These are phyloP conservation scores for Timema podura DNA, from an alignment of 2,888 invertebrate species.

Conservation along the genomic window DNA sequence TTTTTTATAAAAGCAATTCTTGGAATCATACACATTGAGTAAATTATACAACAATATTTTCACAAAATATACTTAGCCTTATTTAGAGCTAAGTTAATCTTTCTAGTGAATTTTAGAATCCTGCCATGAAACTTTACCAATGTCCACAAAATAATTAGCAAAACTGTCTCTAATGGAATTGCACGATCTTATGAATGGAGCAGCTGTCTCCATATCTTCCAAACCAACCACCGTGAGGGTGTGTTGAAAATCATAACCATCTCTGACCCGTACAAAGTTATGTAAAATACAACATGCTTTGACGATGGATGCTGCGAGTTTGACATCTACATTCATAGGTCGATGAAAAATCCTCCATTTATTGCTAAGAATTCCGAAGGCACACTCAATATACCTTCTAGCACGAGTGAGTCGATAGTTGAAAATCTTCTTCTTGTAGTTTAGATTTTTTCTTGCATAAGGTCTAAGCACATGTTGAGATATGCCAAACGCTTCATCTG, in stretches of 20 bases:
- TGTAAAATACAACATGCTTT: constrained; percentile 15
- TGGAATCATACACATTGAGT: too few relatives aligned
- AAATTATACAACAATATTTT: too few relatives aligned
- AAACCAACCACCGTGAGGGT: too few relatives aligned
- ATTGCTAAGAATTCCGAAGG: constrained; percentile 12
- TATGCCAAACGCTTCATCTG: constrained; percentile 7
- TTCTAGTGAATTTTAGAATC: too few relatives aligned
- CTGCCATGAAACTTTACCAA: too few relatives aligned
- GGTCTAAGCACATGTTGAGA: constrained; percentile 2
- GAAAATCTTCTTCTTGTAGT: constrained; percentile 6
- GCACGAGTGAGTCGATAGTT: background rate
- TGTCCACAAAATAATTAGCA: constrained; percentile 9
- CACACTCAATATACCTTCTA: constrained; percentile 5
- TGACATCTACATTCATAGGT: background rate
- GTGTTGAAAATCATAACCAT: constrained; percentile 14
- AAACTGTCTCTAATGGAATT: constrained; percentile 10
- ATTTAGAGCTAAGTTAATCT: too few relatives aligned
- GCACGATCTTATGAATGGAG: too few relatives aligned
- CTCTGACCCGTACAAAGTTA: constrained; percentile 4
- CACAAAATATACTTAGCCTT: too few relatives aligned
- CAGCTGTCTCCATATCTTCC: too few relatives aligned
- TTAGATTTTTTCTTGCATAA: background rate
- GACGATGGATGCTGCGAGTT: constrained; percentile 10
- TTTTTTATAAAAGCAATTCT: too few relatives aligned
- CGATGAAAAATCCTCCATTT: constrained; percentile 14